These are phyloP conservation scores for Chiloscyllium punctatum DNA, from an alignment of 2,797 vertebrate species.

Conservation along the genomic window DNA sequence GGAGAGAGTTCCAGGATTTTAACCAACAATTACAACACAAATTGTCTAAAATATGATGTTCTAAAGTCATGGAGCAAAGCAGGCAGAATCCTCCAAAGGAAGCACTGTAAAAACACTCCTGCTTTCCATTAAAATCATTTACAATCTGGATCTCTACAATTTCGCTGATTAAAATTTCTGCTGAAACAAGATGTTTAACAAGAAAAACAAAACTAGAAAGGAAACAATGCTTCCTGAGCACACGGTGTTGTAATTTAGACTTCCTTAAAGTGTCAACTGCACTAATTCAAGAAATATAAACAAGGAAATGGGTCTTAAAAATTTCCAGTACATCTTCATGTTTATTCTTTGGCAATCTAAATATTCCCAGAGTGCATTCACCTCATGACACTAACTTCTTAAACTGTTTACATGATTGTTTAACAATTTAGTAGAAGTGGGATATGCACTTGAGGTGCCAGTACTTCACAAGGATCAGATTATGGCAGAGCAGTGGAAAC, in stretches of 20 bases:
- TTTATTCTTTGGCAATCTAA: neutral
- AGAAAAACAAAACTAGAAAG: neutral
- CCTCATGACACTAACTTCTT: neutral
- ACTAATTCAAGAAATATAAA: neutral
- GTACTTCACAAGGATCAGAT: neutral
- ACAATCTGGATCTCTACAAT: neutral
- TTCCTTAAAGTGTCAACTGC: neutral
- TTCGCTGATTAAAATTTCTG: slow-evolving; percentile 8
- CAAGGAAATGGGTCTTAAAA: neutral
- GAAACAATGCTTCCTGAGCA: slow-evolving; percentile 24
- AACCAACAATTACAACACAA: neutral
- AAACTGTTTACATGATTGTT: neutral
- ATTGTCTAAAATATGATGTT: neutral
- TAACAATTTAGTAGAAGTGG: neutral
- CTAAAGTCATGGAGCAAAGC: neutral
- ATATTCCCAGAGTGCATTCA: neutral
- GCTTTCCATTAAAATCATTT: neutral
- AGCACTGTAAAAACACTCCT: neutral
- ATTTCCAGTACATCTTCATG: slow-evolving; percentile 1
- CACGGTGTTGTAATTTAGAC: slow-evolving; percentile 2
- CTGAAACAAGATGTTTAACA: neutral
- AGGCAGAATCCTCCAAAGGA: neutral
- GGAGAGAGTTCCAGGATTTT: too few relatives aligned
- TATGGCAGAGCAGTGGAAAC: neutral
- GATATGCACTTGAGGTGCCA: neutral